phyloP scores from a whole-genome alignment of 2,797 vertebrate species.

The Poecilia gillii region DNA sequence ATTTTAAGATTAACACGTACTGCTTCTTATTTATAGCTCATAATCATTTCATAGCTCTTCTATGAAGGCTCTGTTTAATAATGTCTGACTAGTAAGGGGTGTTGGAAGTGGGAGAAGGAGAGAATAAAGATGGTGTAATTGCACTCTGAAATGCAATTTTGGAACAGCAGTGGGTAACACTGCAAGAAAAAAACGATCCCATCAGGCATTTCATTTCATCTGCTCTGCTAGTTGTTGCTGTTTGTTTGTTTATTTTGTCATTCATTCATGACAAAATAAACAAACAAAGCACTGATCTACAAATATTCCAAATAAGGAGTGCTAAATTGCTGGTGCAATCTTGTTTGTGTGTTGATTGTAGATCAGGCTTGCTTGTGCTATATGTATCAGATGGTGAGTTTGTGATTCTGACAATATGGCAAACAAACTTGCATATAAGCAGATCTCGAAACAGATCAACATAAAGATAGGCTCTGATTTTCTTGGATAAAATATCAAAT shows the following conservation, averaged over 20 bases:
- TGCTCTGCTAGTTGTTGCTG: slow-evolving; percentile 23
- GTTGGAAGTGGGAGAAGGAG: slow-evolving; percentile 5
- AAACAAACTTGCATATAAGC: neutral
- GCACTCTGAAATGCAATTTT: slow-evolving; percentile 45
- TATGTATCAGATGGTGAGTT: neutral
- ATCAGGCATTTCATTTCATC: slow-evolving; percentile 37
- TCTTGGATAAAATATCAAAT: neutral
- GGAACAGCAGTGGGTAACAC: slow-evolving; percentile 37
- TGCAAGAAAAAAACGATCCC: slow-evolving; percentile 19
- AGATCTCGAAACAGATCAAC: neutral
- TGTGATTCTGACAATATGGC: neutral
- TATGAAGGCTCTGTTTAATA: slow-evolving; percentile 59
- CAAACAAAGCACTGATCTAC: too few relatives aligned
- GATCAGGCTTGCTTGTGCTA: too few relatives aligned
- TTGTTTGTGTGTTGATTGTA: too few relatives aligned
- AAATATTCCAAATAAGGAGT: too few relatives aligned
- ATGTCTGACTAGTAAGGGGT: slow-evolving; percentile 37
- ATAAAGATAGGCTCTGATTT: neutral
- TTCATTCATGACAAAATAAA: neutral
- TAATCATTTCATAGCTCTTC: slow-evolving; percentile 48
- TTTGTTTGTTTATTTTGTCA: slow-evolving; percentile 10
- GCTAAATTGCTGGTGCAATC: too few relatives aligned
- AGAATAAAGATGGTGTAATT: slow-evolving; percentile 59
- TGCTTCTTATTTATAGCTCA: slow-evolving; percentile 28
- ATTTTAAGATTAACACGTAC: slow-evolving; percentile 61